phyloP scores from a whole-genome alignment of 2,888 invertebrate genomes.

The Rosalia funebris region DNA sequence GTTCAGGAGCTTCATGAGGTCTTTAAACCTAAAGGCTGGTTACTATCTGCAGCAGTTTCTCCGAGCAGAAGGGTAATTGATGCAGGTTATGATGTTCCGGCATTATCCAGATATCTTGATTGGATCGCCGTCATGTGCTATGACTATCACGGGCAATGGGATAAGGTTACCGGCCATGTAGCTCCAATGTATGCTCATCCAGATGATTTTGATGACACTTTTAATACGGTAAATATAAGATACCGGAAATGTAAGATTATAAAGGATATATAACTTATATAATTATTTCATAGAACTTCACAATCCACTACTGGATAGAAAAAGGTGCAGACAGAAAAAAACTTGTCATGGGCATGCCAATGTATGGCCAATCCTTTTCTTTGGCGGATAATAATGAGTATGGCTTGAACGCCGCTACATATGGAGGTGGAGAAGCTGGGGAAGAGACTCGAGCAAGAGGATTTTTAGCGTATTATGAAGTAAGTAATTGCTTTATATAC shows the following conservation, averaged over 20 bases:
- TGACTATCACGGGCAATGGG: constrained; percentile 93
- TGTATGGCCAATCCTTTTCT: constrained; percentile 91
- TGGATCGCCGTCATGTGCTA: constrained; percentile 94
- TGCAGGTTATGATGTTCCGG: constrained; percentile 84
- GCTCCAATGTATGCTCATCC: constrained; percentile 86
- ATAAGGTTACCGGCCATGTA: constrained; percentile 88
- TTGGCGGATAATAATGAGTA: constrained; percentile 73
- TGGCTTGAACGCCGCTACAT: constrained; percentile 80
- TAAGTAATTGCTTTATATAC: too few relatives aligned
- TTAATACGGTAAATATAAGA: constrained; percentile 79
- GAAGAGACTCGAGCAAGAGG: constrained; percentile 88
- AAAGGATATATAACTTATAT: not conserved
- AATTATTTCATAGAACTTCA: constrained; percentile 74
- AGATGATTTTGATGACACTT: constrained; percentile 77
- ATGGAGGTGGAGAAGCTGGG: constrained; percentile 90
- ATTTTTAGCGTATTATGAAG: constrained; percentile 89
- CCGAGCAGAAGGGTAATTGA: constrained; percentile 86
- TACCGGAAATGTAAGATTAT: not conserved
- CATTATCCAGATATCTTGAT: constrained; percentile 80
- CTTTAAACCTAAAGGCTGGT: constrained; percentile 76
- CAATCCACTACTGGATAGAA: constrained; percentile 87
- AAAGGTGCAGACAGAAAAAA: constrained; percentile 83
- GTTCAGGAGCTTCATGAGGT: constrained; percentile 78
- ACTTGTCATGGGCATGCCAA: constrained; percentile 86
- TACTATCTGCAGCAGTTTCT: constrained; percentile 86